phyloP scores from a whole-genome alignment of 2,113 vertebrate species.

The Echinops telfairi region DNA sequence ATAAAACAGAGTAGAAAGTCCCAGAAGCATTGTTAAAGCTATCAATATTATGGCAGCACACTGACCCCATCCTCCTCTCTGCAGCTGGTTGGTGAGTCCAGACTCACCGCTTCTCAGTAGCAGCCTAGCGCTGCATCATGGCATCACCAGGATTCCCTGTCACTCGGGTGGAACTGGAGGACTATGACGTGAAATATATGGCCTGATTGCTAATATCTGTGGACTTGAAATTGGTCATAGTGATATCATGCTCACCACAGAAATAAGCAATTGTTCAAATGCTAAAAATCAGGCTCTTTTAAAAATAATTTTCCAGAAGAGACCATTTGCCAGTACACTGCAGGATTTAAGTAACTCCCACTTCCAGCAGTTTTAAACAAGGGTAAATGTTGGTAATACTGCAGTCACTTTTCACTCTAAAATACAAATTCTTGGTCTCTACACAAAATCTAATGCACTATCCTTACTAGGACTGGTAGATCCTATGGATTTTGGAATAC shows the following conservation, averaged over 20 bases:
- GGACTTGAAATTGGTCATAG: not conserved
- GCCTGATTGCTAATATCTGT: not conserved
- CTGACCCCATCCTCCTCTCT: no score
- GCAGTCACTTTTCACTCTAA: no score
- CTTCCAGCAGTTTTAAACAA: not conserved
- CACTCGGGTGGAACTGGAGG: not conserved
- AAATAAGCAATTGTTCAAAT: not conserved
- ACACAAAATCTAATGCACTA: no score
- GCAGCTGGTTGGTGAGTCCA: not conserved
- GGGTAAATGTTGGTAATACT: not conserved
- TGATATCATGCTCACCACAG: no score
- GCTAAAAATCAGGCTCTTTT: not conserved
- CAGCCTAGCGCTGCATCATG: not conserved
- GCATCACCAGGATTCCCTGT: not conserved
- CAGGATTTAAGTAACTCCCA: not conserved
- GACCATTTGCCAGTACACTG: not conserved
- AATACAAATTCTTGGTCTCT: no score
- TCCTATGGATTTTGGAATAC: no score
- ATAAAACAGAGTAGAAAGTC: no score
- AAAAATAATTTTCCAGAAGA: not conserved
- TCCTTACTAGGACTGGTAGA: no score
- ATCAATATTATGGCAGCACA: no score
- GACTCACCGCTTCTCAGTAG: not conserved
- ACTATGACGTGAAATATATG: not conserved
- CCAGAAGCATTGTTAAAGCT: no score